Conservation (phyloP, 2,888 invertebrate genomes). For the Hyposoter dolosus region DNA sequence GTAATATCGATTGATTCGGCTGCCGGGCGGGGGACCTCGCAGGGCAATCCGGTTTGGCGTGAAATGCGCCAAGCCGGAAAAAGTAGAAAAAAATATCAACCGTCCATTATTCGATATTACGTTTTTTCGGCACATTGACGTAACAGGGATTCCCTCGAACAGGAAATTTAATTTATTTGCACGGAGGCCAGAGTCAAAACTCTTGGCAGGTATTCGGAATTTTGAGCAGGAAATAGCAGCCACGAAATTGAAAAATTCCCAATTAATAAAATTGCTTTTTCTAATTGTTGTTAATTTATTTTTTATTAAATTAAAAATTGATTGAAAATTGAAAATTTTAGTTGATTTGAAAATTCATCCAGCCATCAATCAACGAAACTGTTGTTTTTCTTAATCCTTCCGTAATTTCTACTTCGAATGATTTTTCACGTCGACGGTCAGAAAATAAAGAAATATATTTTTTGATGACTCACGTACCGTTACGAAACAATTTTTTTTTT, state of each 20-base stretch:
- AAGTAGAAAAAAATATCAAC: no score
- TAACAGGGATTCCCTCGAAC: not conserved
- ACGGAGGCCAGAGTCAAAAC: not conserved
- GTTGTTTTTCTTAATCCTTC: not conserved
- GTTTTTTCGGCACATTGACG: not conserved
- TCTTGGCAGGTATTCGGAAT: not conserved
- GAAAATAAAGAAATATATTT: not conserved
- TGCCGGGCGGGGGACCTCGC: no score
- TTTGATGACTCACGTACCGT: not conserved
- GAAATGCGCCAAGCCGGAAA: no score
- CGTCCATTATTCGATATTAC: not conserved
- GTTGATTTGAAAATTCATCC: not conserved
- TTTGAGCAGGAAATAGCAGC: not conserved
- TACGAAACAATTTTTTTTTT: not conserved
- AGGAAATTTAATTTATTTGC: not conserved
- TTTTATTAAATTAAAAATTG: no score
- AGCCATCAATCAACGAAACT: not conserved
- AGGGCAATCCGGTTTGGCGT: no score
- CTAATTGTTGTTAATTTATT: not conserved
- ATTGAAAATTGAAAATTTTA: not conserved
- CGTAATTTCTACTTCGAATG: not conserved
- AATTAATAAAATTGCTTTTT: not conserved
- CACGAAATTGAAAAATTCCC: not conserved
- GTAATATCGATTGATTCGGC: no score
- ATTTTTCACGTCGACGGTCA: not conserved